Evolutionary conservation across 2,888 invertebrate species (phyloP), one percentile per base, ranked within the genome.

Genomic region (Volucella inanis): DNA sequence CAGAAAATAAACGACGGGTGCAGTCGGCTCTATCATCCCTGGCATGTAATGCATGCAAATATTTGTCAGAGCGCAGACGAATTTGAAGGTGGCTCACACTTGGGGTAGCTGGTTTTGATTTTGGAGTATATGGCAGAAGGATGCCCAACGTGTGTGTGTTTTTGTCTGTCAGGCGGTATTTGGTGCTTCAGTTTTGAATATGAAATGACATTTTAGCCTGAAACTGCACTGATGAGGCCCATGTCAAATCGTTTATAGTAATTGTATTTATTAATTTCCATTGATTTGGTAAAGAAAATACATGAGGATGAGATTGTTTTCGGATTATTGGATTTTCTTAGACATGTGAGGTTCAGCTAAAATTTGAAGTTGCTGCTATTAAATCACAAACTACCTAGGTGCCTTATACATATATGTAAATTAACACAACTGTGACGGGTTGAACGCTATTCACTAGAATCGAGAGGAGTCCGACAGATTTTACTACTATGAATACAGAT

Each of bases 111-210:
- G 62, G 67, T 75, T 87, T 83, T 70, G 70, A 74, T 82, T 77
- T 75, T 76, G 71, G 87, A 75, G 89, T 89, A 83, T 87, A 88
- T 87, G 88, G 88, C 88, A 87, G 87, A 87, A 85, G 88, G 88
- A 88, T 89, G 89, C 89, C 88, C 88, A 87, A 86, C 89, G 89
- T 89, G 88, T 88, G 88, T 89, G 87, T 89, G 65, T 47, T 43
- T 10, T 15, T 89, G 89, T 89, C 38, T 39, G 49, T 39, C 41
- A 14, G 54, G n/a, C 49, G 31, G 39, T 65, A 47, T 80, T 80
- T 70, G 54, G 6, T 54, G 64, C 65, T 54, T 3, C 62, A 57
- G 71, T 76, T 85, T 76, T 85, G 75, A 85, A 85, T 80, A 80
- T 80, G 75, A 85, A 80, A 62, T 80, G 64, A 54, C 70, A 65